These are phyloP conservation scores for Melipona beecheii DNA, from an alignment of 2,888 invertebrate genomes.

Conservation along the genomic window DNA sequence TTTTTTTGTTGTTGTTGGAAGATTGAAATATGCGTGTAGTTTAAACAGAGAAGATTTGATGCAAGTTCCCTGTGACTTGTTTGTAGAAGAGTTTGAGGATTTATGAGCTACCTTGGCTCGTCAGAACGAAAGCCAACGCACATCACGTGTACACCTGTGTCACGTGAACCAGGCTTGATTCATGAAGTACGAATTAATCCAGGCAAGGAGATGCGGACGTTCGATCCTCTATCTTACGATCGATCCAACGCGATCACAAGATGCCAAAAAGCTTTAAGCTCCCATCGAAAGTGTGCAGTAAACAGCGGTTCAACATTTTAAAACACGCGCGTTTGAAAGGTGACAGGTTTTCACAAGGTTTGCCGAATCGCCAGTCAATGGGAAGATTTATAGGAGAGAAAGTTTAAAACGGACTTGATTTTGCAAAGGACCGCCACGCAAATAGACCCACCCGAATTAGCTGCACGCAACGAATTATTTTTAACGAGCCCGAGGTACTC, in stretches of 20 bases:
- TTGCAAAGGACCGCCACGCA: slow-evolving; percentile 43
- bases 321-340: background rate
- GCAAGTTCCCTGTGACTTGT: background rate
- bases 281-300: too few species aligned
- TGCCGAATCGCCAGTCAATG: background rate
- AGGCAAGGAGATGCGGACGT: slow-evolving; percentile 31
- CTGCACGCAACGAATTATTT: slow-evolving; percentile 65
- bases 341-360: background rate
- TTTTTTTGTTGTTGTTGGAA: background rate
- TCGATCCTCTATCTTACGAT: slow-evolving; percentile 50
- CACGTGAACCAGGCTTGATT: slow-evolving; percentile 59
- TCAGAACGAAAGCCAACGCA: slow-evolving; percentile 52
- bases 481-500: slow-evolving; percentile 55
- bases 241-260: background rate
- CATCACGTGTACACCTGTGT: slow-evolving; percentile 61
- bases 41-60: background rate
- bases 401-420: slow-evolving; percentile 46
- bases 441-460: slow-evolving; percentile 69
- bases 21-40: background rate
- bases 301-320: background rate
- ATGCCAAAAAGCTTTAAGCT: slow-evolving; percentile 8
- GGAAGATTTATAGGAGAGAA: slow-evolving; percentile 27
- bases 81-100: background rate
- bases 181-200: slow-evolving; percentile 46
- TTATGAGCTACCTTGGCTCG: slow-evolving; percentile 46